phyloP scores from a whole-genome alignment of 1,140 invertebrate species.

The Whitmania pigra region DNA sequence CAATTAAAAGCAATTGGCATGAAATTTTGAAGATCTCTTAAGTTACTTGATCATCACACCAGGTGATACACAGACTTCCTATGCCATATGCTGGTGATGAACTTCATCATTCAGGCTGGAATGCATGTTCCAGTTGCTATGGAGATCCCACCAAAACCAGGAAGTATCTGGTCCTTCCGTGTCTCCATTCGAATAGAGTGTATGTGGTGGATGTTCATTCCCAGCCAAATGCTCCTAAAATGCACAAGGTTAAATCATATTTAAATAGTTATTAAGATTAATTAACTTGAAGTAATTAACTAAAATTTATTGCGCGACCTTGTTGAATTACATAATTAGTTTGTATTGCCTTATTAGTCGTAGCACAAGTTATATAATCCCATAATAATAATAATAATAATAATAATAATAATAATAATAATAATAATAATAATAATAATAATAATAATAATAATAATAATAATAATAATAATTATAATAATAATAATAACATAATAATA shows the following conservation, averaged over 20 bases:
- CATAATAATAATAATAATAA: background rate
- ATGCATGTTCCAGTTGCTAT: slow-evolving; percentile 81
- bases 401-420: too few species aligned
- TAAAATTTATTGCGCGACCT: background rate
- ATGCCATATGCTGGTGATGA: slow-evolving; percentile 72
- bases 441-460: too few species aligned
- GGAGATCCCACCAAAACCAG: slow-evolving; percentile 52
- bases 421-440: too few species aligned
- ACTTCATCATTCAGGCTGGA: slow-evolving; percentile 90
- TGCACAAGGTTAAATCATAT: slow-evolving; percentile 49
- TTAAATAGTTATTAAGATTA: background rate
- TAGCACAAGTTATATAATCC: background rate
- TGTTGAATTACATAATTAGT: background rate
- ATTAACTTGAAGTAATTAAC: background rate
- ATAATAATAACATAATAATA: too few species aligned
- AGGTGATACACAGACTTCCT: slow-evolving; percentile 75
- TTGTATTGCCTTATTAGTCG: background rate
- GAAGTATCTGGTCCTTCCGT: slow-evolving; percentile 67
- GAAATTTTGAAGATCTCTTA: background rate
- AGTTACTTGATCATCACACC: background rate
- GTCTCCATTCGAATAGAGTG: slow-evolving; percentile 65
- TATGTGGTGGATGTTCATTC: slow-evolving; percentile 70
- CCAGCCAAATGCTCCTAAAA: slow-evolving; percentile 52
- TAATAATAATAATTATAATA: too few species aligned
- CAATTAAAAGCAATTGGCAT: too few species aligned